Evolutionary conservation across 2,797 vertebrate species (phyloP), one percentile per base, ranked within the genome.

Genomic region (Galaxias olidus): DNA sequence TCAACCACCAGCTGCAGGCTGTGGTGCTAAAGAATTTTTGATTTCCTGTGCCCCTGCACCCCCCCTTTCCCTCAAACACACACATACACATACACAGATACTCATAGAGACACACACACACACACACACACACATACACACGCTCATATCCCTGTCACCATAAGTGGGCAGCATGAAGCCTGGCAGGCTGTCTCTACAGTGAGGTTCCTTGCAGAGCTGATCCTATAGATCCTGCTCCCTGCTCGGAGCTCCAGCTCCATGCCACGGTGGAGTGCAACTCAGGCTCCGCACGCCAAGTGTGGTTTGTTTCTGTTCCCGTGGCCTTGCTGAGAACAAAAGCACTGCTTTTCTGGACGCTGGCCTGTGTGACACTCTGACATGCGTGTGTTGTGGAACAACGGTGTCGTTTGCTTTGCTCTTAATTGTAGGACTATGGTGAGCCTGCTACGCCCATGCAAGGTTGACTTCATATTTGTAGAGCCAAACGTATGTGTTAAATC

Each of bases 1-100:
- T 91, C 87, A 89, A 74, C 79, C 71, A 74, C 83, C 87, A 89
- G 88, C 85, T 89, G 87, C 84, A 82, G 77, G 84, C 84, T 87
- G 85, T 14, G 75, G 83, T 78, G 73, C 77, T 74, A 76, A 87
- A 87, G 84, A 87, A 89, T 88, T 84, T 86, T 86, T 85, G 76
- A 90, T 91, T 90, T 90, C 87, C 88, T 90, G 82, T 63, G 59
- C 54, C 56, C 67, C 62, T 63, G 17, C 62, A 8, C 63, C 17
- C 57, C 52, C 41, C 12, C 47, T 4, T 18, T 40, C 63, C 48
- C 51, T 30, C 57, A 61, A 70, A 66, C 68, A 58, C 70, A 65
- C 48, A 41, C 45, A n/a, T 48, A 48, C 53, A 53, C 52, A 40
- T 62, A 18, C 63, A 45, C 67, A 30, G 30, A 50, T 44, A 55